Conservation (phyloP, 2,888 invertebrate genomes). For the Anoncus sp. region DNA sequence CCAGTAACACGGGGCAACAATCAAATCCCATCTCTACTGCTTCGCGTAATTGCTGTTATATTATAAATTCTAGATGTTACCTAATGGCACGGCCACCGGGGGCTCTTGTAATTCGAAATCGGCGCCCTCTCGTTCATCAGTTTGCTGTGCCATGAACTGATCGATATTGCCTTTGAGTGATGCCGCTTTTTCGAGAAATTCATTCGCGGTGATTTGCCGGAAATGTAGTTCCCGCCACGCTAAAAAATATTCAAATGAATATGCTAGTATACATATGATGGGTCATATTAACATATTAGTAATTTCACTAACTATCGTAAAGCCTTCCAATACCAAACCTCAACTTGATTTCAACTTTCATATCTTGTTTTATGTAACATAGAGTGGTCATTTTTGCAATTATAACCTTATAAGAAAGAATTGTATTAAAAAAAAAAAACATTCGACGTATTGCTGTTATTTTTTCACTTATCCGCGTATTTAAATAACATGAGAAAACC, state of each 20-base stretch:
- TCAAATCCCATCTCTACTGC: not conserved
- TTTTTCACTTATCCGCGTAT: too few relatives aligned
- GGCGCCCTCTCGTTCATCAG: not conserved
- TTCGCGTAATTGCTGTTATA: not conserved
- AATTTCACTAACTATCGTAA: too few relatives aligned
- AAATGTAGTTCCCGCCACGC: slow-evolving; percentile 48
- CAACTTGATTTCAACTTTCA: too few relatives aligned
- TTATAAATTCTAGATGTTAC: slow-evolving; percentile 20
- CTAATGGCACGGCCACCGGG: slow-evolving; percentile 24
- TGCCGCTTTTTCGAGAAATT: slow-evolving; percentile 47
- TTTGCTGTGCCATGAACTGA: slow-evolving; percentile 8
- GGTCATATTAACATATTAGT: too few relatives aligned
- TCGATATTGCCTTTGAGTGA: slow-evolving; percentile 34
- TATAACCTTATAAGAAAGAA: too few relatives aligned
- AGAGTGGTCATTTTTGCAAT: too few relatives aligned
- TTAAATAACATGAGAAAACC: too few relatives aligned
- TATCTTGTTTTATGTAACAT: too few relatives aligned
- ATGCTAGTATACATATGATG: too few relatives aligned
- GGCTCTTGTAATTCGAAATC: slow-evolving; percentile 30
- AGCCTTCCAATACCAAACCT: too few relatives aligned
- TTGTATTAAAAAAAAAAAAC: too few relatives aligned
- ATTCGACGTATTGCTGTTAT: too few relatives aligned
- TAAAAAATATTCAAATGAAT: not conserved
- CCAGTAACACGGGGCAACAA: not conserved
- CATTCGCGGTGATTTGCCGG: slow-evolving; percentile 18